Evolutionary conservation across 2,113 vertebrate genomes (phyloP).

Genomic region (Neodontobutis hainanensis): DNA sequence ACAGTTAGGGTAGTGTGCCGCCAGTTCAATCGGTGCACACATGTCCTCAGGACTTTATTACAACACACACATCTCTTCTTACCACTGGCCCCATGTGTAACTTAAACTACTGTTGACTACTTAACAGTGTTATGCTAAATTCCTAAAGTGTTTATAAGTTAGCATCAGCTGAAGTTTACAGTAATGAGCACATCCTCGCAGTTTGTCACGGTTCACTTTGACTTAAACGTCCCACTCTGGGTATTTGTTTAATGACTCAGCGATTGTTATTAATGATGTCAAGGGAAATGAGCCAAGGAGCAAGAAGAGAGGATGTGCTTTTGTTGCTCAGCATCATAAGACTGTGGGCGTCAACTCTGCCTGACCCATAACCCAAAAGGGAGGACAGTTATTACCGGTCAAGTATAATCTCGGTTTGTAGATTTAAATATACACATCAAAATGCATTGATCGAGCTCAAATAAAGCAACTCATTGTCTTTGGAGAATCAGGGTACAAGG

Average conservation of each 20-base stretch:
- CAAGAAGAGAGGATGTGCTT: slow-evolving; percentile 1
- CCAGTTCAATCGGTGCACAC: slow-evolving; percentile 49
- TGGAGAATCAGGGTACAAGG: slow-evolving; percentile 11
- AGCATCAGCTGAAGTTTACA: no score
- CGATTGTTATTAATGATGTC: slow-evolving; percentile 18
- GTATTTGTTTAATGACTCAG: slow-evolving; percentile 22
- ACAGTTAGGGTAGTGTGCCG: slow-evolving; percentile 5
- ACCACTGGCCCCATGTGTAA: slow-evolving; percentile 28
- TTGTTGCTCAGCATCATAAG: slow-evolving; percentile 27
- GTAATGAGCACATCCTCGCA: background rate
- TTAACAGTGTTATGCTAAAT: slow-evolving; percentile 29
- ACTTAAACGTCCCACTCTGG: background rate
- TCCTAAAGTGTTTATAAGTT: no score
- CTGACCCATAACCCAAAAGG: slow-evolving; percentile 14
- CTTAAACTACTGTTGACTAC: slow-evolving; percentile 34
- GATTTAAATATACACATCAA: background rate
- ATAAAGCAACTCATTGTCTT: slow-evolving; percentile 1
- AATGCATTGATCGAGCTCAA: background rate
- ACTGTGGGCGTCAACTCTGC: slow-evolving; percentile 33
- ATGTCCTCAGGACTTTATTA: slow-evolving; percentile 65
- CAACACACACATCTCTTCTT: slow-evolving; percentile 61
- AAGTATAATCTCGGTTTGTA: background rate
- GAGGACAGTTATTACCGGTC: slow-evolving; percentile 28
- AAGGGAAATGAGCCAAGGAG: slow-evolving; percentile 1
- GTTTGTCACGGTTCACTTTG: background rate